Percentiles rank a stretch among this genome's conserved stretches.
These are phyloP conservation scores for Sicus ferrugineus DNA, from an alignment of 2,888 invertebrate species.

Conservation along the genomic window DNA sequence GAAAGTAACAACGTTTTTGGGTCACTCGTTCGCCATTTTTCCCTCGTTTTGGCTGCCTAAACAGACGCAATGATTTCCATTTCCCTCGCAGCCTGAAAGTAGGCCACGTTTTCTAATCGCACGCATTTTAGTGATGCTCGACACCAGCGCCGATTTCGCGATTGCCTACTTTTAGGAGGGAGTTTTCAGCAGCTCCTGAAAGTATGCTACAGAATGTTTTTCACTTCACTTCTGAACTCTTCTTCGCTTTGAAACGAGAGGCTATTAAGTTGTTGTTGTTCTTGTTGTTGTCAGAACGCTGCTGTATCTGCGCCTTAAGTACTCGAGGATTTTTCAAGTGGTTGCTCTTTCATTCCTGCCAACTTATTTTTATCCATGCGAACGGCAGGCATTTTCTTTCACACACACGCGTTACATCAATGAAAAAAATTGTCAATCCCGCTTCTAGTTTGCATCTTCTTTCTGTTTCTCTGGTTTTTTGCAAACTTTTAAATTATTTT, in stretches of 20 bases:
- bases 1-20: no score
- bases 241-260: neutral
- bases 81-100: neutral
- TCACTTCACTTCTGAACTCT: constrained; percentile 8
- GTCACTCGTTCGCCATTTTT: neutral
- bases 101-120: neutral
- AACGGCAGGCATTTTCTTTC: neutral
- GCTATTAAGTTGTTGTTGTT: no score
- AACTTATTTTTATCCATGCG: neutral
- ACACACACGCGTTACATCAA: neutral
- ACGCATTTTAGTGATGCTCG: neutral
- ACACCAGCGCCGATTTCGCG: neutral
- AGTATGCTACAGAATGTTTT: constrained; percentile 18
- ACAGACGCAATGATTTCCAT: no score
- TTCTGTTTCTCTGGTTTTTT: neutral
- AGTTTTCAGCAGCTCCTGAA: constrained; percentile 19
- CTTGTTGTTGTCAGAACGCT: constrained; percentile 15
- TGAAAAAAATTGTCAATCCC: neutral
- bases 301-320: constrained; percentile 19
- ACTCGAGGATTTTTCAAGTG: neutral
- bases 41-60: neutral
- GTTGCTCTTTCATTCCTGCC: neutral
- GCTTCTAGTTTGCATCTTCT: neutral
- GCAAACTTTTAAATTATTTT: constrained; percentile 7
- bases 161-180: neutral